Conservation (phyloP, 2,888 invertebrate genomes). For the Hirtodrosophila duncani region DNA sequence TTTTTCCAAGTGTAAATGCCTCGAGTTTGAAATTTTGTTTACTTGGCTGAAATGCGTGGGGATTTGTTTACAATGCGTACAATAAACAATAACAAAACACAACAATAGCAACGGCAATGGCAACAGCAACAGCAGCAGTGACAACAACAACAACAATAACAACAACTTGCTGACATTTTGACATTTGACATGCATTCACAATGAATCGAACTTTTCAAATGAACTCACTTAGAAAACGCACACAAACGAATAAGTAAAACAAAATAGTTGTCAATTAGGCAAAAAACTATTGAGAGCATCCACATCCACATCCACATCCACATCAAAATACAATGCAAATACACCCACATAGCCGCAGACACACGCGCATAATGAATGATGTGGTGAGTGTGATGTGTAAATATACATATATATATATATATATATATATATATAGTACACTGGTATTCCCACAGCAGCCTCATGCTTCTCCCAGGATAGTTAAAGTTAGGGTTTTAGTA, state of each 20-base stretch:
- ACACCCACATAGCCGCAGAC: too few species aligned
- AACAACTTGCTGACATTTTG: slow-evolving; percentile 46
- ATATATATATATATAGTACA: too few species aligned
- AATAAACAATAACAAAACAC: background rate
- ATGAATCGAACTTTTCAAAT: slow-evolving; percentile 28
- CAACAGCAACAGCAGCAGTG: too few species aligned
- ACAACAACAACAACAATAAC: slow-evolving; percentile 9
- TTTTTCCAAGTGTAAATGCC: slow-evolving; percentile 22
- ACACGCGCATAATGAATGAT: slow-evolving; percentile 50
- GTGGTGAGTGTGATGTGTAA: slow-evolving; percentile 28
- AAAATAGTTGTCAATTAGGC: slow-evolving; percentile 53
- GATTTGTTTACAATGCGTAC: too few species aligned
- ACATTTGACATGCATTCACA: slow-evolving; percentile 45
- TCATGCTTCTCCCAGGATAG: too few species aligned
- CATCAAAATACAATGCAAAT: slow-evolving; percentile 15
- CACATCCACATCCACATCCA: slow-evolving; percentile 3
- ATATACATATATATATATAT: too few species aligned
- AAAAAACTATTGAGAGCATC: slow-evolving; percentile 21
- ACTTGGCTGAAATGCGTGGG: slow-evolving; percentile 1
- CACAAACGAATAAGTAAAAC: slow-evolving; percentile 19
- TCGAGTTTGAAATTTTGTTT: slow-evolving; percentile 17
- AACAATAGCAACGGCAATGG: background rate
- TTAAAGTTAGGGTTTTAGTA: too few species aligned
- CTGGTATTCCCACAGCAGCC: too few species aligned
- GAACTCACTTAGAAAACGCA: slow-evolving; percentile 23